Evolutionary conservation across 2,797 vertebrate species (phyloP), one percentile per base, ranked within the genome.

Genomic region (Nasua narica): DNA sequence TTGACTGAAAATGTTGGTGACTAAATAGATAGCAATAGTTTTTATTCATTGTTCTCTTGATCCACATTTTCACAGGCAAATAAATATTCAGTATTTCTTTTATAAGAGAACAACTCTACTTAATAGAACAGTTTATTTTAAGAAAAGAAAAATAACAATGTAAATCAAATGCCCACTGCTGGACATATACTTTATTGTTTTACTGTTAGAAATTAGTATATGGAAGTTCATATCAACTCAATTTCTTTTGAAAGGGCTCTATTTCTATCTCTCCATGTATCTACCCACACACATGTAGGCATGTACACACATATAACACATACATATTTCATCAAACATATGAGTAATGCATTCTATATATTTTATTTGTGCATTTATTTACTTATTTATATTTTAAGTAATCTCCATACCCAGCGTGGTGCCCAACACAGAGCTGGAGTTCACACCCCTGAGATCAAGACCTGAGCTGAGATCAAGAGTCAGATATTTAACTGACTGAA

Each of bases 1-100:
- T 93, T 96, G 60, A 79, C 79, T 91, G 82, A 91, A 96, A 93
- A 87, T 95, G 13, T 23, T 70, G 74, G 74, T 87, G 69, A 93
- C 27, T 93, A 84, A 96, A 91, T 62, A 94, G 72, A 77, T 87
- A 92, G 43, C 74, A 93, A 35, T 86, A 40, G 43, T 84, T 96
- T 89, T 54, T 87, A 83, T 62, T 93, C 69, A 94, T 37, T 94
- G n/a, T 32, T 96, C 23, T 96, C 48, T 72, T 4, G 11, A 79
- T 86, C 46, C 32, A 65, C 7, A 92, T 46, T 60, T 96, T 46
- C 50, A 83, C 13, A 87, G 69, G 4, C 11, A 83, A 89, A 91
- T 95, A 81, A 88, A 92, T 91, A 92, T 72, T 94, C 83, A 87
- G 4, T 52, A 77, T 37, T 54, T 27, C n/a, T 67, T 83, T 97